Base-by-base conservation (phyloP, 2,113 vertebrate genomes). In the Numenius arquata region DNA sequence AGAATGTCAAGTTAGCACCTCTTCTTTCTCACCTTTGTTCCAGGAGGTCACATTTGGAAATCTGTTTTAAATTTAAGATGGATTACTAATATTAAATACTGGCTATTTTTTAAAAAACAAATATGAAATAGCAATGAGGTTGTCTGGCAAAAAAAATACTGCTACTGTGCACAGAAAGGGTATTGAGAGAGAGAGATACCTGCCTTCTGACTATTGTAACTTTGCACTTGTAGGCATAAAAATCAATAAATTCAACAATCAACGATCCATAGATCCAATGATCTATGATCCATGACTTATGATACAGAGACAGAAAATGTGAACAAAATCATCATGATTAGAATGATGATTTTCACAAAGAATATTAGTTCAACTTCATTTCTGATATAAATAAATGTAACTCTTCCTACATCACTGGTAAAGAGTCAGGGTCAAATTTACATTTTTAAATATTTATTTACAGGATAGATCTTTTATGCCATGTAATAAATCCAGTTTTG, bases 21-120 rank as follows among this genome's bases (percentile, higher is more conserved):
- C 50, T 82, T 89, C 48, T 70, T 78, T 79, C 62, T 70, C 70
- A 95, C n/a, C 53, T 89, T 76, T 55, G 32, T 47, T 91, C n/a
- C 71, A 63, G 18, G 6, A 62, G 41, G 62, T 92, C 62, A 79
- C 8, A 62, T 75, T 66, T 72, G 8, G 40, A 72, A 79, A 29
- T 38, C 41, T 83, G 43, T 45, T 95, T 85, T 89, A 96, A 92
- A 77, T 94, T 94, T 71, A 83, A 89, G 14, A 68, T 76, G 53
- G 30, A 91, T 85, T 87, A 73, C 11, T 40, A 87, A 70, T 59
- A 91, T 73, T 79, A 76, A 92, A 95, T 55, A 48, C 26, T 29
- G 41, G 27, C 20, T n/a, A 25, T 36, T 43, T 71, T 27, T 26
- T 4, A 6, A 29, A 23, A n/a, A 59, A 41, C 52, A 93, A 91